Conservation (phyloP, 2,888 invertebrate species). For the Macrosoma leucophasiata region DNA sequence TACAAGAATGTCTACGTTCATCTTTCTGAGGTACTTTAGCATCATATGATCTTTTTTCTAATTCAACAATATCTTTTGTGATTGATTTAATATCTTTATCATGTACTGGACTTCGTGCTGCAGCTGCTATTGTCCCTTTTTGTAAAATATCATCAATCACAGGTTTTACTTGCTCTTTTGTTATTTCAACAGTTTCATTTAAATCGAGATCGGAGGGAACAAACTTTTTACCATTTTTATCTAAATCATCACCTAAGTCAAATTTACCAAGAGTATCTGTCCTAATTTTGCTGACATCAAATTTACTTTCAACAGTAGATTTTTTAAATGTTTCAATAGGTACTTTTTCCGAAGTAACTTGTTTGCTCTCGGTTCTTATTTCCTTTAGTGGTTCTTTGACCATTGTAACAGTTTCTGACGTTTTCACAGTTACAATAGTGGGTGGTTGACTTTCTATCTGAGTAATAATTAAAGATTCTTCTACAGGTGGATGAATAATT, state of each 20-base stretch:
- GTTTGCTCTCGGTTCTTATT: constrained; percentile 33
- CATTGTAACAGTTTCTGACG: constrained; percentile 28
- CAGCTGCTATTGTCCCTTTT: constrained; percentile 55
- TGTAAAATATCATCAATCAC: constrained; percentile 64
- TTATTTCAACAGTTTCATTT: constrained; percentile 47
- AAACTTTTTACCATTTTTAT: constrained; percentile 39
- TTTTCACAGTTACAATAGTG: constrained; percentile 9
- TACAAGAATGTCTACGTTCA: constrained; percentile 65
- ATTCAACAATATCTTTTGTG: constrained; percentile 55
- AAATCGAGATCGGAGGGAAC: constrained; percentile 42
- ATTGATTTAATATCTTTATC: constrained; percentile 59
- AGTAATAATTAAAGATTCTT: constrained; percentile 14
- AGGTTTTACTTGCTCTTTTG: constrained; percentile 61
- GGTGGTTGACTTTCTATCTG: constrained; percentile 7
- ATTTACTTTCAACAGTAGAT: constrained; percentile 37
- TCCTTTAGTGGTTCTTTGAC: constrained; percentile 31
- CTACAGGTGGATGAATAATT: constrained; percentile 11
- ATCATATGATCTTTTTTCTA: constrained; percentile 63
- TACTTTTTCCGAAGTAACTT: constrained; percentile 25
- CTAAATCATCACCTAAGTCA: constrained; percentile 39
- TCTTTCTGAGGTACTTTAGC: constrained; percentile 66
- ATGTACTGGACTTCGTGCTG: constrained; percentile 49
- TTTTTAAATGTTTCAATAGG: constrained; percentile 19
- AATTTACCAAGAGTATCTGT: constrained; percentile 61
- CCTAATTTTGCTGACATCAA: constrained; percentile 60